Evolutionary conservation across 2,888 invertebrate species (phyloP), one percentile per base, ranked within the genome.

Genomic region (Acholoe squamosa): DNA sequence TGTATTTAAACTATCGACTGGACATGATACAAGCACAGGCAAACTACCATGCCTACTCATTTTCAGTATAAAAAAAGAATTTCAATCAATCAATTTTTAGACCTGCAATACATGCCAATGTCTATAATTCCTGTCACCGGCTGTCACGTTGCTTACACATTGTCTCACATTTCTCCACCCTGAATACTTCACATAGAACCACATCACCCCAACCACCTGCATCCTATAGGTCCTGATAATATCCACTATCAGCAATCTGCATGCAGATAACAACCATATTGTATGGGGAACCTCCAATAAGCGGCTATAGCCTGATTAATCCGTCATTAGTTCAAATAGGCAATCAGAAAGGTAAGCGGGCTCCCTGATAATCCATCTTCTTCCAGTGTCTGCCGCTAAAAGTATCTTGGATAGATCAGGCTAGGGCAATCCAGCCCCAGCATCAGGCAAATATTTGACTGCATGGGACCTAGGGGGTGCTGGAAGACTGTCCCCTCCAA

Each of bases 301-400:
- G 80, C 76, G 76, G 80, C 80, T 80, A 80, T 80, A 43, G 86
- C 86, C 52, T 86, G 84, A 54, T 86, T 86, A 86, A 86, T 86
- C 56, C 16, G 86, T 86, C 56, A 86, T 86, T 86, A 54, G 52
- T 54, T 52, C 56, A 86, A 86, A 86, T 86, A 86, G 86, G 54
- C 86, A 54, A 86, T 86, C 86, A 54, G 86, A 28, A 28, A 52
- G 86, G 86, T 56, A 86, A 54, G 86, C 86, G 56, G 54, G 56
- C 86, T n/a, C 28, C 12, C n/a, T 10, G 86, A 22, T 31, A 28
- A 86, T 86, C 86, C 86, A 54, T 86, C 86, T 86, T 86, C 31
- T 14, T 52, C 54, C 25, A 28, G 16, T 28, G 86, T 86, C 86
- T 7, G n/a, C 28, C 16, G 31, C 31, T 86, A 86, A 86, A 86